Percentiles rank a stretch among this genome's conserved stretches.
Evolutionary conservation across 92 coral and sea anemone species (phyloP).

Genomic region (Isaurus tuberculatus): DNA sequence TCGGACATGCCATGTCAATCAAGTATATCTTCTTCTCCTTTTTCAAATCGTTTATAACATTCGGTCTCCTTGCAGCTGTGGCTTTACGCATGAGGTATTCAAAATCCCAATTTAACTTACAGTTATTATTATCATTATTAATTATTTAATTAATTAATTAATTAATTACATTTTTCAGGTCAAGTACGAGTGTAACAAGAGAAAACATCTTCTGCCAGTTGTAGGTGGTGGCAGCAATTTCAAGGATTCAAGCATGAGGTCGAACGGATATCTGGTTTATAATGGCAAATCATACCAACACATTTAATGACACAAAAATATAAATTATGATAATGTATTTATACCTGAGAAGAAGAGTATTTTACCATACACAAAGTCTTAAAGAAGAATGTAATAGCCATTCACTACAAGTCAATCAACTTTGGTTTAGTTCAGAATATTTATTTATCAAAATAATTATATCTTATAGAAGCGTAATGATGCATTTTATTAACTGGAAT

Average conservation of each 20-base stretch:
- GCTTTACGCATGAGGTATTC: too few relatives aligned
- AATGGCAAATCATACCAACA: slow-evolving; percentile 54
- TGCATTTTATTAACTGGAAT: too few relatives aligned
- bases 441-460: too few relatives aligned
- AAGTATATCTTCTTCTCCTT: too few relatives aligned
- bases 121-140: too few relatives aligned
- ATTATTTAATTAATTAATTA: not conserved
- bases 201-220: slow-evolving; percentile 71
- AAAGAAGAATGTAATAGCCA: not conserved
- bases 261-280: slow-evolving; percentile 43
- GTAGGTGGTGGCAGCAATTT: slow-evolving; percentile 34
- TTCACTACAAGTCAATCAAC: not conserved
- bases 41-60: too few relatives aligned
- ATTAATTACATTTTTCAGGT: slow-evolving; percentile 67
- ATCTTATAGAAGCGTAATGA: too few relatives aligned
- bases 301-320: slow-evolving; percentile 21
- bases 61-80: too few relatives aligned
- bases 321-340: not conserved
- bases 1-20: too few relatives aligned
- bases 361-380: not conserved
- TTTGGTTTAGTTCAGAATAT: too few relatives aligned
- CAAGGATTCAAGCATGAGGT: not conserved
- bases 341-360: not conserved
- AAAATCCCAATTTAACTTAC: too few relatives aligned
- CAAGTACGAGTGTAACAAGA: slow-evolving; percentile 82